These are phyloP conservation scores for Hemaris fuciformis DNA, from an alignment of 2,888 invertebrate genomes.

Conservation along the genomic window DNA sequence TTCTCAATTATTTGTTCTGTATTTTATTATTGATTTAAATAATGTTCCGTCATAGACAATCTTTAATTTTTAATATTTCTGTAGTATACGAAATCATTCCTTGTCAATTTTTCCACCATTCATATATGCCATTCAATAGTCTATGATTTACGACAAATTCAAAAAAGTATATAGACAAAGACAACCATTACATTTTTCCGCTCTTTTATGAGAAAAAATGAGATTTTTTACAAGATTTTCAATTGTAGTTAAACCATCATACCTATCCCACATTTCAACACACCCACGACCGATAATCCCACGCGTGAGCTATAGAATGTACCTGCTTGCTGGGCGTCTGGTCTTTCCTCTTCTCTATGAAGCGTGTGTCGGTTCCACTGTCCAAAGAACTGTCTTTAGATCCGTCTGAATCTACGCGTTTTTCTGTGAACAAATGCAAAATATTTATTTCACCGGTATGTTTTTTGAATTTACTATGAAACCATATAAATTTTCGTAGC, in stretches of 20 bases:
- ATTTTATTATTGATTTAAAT: too few species aligned
- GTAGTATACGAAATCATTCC: too few species aligned
- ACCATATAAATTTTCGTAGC: too few species aligned
- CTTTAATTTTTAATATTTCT: too few species aligned
- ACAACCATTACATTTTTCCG: background rate
- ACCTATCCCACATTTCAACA: background rate
- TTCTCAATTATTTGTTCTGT: too few species aligned
- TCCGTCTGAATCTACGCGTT: conserved; percentile 86
- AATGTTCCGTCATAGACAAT: too few species aligned
- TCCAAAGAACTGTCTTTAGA: conserved; percentile 92
- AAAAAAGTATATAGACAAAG: too few species aligned
- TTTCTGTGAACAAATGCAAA: conserved; percentile 72
- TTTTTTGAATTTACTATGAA: too few species aligned
- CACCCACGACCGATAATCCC: background rate
- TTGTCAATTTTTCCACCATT: too few species aligned
- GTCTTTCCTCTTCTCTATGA: conserved; percentile 80
- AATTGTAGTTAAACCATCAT: background rate
- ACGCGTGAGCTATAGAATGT: conserved; percentile 20
- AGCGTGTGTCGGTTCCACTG: conserved; percentile 87
- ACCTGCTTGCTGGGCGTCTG: conserved; percentile 80
- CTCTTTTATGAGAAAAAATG: too few species aligned
- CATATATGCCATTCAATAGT: background rate
- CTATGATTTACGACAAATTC: too few species aligned
- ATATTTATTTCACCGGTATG: too few species aligned
- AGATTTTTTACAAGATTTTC: background rate